Evolutionary conservation across 2,797 vertebrate genomes (phyloP).

Genomic region (Spea hammondii): DNA sequence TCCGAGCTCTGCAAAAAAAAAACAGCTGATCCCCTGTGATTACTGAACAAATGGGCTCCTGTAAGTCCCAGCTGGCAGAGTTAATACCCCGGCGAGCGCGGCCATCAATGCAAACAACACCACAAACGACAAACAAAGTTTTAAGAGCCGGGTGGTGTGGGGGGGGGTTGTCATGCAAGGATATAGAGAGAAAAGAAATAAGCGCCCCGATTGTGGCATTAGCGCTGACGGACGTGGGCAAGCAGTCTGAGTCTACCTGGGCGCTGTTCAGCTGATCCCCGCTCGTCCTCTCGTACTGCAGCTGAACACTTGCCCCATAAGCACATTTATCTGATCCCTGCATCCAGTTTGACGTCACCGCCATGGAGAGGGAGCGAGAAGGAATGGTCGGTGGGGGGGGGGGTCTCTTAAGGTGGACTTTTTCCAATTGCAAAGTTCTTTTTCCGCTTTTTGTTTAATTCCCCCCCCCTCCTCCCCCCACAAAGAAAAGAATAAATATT

Average conservation of each 20-base stretch:
- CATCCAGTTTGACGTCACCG: slow-evolving; percentile 47
- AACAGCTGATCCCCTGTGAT: slow-evolving; percentile 49
- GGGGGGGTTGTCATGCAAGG: slow-evolving; percentile 17
- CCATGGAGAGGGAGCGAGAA: slow-evolving; percentile 11
- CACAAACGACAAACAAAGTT: slow-evolving; percentile 28
- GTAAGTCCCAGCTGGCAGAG: slow-evolving; percentile 46
- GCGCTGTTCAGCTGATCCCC: slow-evolving; percentile 40
- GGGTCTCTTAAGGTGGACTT: slow-evolving; percentile 54
- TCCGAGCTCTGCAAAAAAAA: slow-evolving; percentile 6
- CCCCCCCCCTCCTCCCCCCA: too few species aligned
- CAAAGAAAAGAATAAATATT: too few species aligned
- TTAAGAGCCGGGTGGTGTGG: slow-evolving; percentile 18
- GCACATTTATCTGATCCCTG: slow-evolving; percentile 54
- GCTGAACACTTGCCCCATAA: slow-evolving; percentile 31
- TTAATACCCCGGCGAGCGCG: slow-evolving; percentile 32
- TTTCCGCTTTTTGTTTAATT: too few species aligned
- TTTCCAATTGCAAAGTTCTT: slow-evolving; percentile 3
- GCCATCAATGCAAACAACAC: slow-evolving; percentile 33
- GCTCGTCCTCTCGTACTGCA: slow-evolving; percentile 31
- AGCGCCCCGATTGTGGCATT: not conserved
- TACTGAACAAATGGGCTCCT: slow-evolving; percentile 51
- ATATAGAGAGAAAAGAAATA: not conserved
- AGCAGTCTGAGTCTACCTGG: slow-evolving; percentile 51
- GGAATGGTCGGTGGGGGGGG: not conserved
- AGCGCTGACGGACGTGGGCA: slow-evolving; percentile 38